A percentile compares a stretch with the other conserved stretches of the same genome.
Evolutionary conservation across 2,888 invertebrate genomes (phyloP).

Genomic region (Eristalis arbustorum): DNA sequence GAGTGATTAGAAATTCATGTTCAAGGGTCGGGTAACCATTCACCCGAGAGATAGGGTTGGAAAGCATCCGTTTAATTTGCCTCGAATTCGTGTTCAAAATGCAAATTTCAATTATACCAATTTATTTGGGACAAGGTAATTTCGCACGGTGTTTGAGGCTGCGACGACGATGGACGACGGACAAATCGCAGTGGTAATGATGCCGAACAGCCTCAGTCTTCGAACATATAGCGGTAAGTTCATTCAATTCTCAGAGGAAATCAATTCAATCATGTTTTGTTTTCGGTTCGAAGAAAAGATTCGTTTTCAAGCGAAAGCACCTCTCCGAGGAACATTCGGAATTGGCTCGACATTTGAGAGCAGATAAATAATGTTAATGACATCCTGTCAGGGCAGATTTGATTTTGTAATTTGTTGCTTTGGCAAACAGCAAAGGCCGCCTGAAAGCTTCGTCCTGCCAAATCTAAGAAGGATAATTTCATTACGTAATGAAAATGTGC

Average conservation of each 20-base stretch:
- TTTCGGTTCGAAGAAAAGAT: not conserved
- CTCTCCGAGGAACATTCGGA: not conserved
- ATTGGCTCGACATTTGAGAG: constrained; percentile 1
- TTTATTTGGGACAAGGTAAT: constrained; percentile 34
- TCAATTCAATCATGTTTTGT: not conserved
- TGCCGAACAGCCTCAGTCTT: not conserved
- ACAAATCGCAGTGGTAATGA: not conserved
- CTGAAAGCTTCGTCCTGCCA: not conserved
- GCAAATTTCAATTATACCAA: constrained; percentile 53
- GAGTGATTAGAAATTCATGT: constrained; percentile 46
- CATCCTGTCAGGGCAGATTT: constrained; percentile 9
- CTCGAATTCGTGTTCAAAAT: constrained; percentile 42
- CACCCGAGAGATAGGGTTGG: not conserved
- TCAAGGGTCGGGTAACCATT: constrained; percentile 40
- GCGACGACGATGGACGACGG: not conserved
- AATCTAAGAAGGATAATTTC: constrained; percentile 13
- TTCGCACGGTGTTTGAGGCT: not conserved
- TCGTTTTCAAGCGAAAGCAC: not conserved
- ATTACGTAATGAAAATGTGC: constrained; percentile 33
- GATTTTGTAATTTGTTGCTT: constrained; percentile 32
- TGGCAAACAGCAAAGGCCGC: not conserved
- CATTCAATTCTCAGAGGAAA: not conserved
- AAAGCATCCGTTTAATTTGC: constrained; percentile 45
- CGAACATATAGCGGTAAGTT: not conserved
- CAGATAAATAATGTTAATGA: constrained; percentile 22